These are phyloP conservation scores for Eugnorisma glareosa DNA, from an alignment of 2,888 invertebrate genomes.

Conservation along the genomic window DNA sequence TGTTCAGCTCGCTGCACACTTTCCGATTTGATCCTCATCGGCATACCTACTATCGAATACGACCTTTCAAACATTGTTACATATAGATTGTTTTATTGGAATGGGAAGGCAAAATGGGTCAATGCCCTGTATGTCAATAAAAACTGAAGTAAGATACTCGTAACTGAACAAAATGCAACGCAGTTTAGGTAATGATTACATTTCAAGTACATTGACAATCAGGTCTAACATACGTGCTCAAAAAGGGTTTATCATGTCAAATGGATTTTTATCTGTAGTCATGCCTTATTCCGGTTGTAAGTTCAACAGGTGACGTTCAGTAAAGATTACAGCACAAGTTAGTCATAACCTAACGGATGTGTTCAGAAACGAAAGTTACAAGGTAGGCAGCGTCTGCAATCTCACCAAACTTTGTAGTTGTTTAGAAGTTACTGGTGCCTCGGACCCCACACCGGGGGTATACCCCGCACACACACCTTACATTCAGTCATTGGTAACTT, in stretches of 20 bases:
- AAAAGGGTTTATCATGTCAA: background rate
- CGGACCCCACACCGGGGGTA: background rate
- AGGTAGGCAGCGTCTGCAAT: background rate
- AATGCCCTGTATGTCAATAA: background rate
- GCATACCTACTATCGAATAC: conserved; percentile 3
- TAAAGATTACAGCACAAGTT: background rate
- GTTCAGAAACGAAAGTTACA: background rate
- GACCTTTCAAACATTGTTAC: background rate
- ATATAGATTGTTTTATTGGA: background rate
- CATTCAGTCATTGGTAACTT: conserved; percentile 4
- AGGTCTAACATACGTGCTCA: background rate
- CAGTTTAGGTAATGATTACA: background rate
- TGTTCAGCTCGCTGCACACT: background rate
- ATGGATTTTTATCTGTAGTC: background rate
- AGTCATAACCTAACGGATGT: background rate
- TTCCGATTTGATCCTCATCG: background rate
- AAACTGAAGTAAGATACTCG: background rate
- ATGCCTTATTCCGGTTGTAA: background rate
- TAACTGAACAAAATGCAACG: background rate
- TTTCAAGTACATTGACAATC: background rate
- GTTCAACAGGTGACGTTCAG: background rate
- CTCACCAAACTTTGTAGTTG: background rate
- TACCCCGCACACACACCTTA: background rate
- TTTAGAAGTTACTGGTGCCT: background rate
- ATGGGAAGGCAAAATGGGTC: too few species aligned